Percentiles rank a stretch among this genome's conserved stretches.
These are phyloP conservation scores for Charina bottae DNA, from an alignment of 2,113 vertebrate species.

Conservation along the genomic window DNA sequence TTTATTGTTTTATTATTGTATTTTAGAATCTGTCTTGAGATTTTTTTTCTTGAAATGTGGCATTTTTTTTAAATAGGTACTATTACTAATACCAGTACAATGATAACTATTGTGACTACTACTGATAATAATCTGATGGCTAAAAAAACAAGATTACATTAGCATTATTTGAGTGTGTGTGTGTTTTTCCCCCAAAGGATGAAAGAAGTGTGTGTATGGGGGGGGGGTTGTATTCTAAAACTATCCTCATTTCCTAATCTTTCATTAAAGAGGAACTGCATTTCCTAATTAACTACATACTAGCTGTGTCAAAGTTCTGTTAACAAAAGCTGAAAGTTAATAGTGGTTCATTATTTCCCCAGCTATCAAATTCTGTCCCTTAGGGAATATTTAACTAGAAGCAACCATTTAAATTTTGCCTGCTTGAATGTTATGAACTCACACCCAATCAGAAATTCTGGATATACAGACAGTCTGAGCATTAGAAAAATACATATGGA, in stretches of 20 bases:
- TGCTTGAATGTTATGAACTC: conserved; percentile 63
- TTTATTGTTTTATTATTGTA: background rate
- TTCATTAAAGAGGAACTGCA: conserved; percentile 56
- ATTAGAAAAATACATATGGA: background rate
- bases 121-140: background rate
- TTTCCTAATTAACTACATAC: conserved; percentile 63
- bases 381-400: conserved; percentile 60
- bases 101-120: background rate
- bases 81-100: background rate
- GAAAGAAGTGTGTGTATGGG: background rate
- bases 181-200: background rate
- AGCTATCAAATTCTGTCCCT: conserved; percentile 43
- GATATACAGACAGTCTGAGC: background rate
- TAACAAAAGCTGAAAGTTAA: conserved; percentile 68
- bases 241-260: conserved; percentile 51
- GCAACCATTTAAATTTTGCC: conserved; percentile 58
- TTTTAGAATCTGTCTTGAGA: background rate
- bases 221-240: conserved; percentile 50
- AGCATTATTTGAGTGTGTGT: background rate
- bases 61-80: background rate
- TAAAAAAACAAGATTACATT: background rate
- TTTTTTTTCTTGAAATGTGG: background rate
- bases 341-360: conserved; percentile 55
- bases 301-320: conserved; percentile 57
- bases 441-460: conserved; percentile 42